These are phyloP conservation scores for Dorcus hopei DNA, from an alignment of 2,888 invertebrate species.

Conservation along the genomic window DNA sequence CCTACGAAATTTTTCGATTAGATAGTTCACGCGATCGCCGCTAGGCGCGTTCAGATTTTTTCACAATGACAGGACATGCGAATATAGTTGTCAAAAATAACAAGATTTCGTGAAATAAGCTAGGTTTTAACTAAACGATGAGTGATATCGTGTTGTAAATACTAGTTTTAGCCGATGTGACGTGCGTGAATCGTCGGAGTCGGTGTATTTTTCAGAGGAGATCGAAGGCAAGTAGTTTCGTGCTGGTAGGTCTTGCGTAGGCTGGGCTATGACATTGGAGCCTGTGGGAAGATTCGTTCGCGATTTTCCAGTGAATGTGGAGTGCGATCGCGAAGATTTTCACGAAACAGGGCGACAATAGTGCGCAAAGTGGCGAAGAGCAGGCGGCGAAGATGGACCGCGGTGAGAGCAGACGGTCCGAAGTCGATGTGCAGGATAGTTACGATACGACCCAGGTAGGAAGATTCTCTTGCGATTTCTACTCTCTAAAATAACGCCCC, in stretches of 20 bases:
- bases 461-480: neutral
- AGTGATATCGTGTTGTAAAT: constrained; percentile 32
- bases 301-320: constrained; percentile 36
- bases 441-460: constrained; percentile 66
- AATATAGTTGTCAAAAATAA: constrained; percentile 39
- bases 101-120: constrained; percentile 7
- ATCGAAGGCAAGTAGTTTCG: neutral
- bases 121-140: constrained; percentile 18
- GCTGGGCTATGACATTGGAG: constrained; percentile 50
- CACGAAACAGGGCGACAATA: constrained; percentile 41
- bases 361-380: constrained; percentile 34
- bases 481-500: constrained; percentile 4
- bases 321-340: constrained; percentile 49
- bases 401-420: constrained; percentile 52
- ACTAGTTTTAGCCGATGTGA: constrained; percentile 14
- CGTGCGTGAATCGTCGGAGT: neutral
- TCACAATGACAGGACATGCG: constrained; percentile 44
- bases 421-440: constrained; percentile 62
- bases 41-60: constrained; percentile 34
- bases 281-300: constrained; percentile 26
- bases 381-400: constrained; percentile 41
- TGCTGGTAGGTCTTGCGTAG: constrained; percentile 32
- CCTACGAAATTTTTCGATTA: too few species aligned
- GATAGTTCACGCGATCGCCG: constrained; percentile 27
- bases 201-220: too few species aligned